A percentile compares a stretch with the other conserved stretches of the same genome.
phyloP scores from a whole-genome alignment of 2,113 vertebrate species.

The Hylia prasina region DNA sequence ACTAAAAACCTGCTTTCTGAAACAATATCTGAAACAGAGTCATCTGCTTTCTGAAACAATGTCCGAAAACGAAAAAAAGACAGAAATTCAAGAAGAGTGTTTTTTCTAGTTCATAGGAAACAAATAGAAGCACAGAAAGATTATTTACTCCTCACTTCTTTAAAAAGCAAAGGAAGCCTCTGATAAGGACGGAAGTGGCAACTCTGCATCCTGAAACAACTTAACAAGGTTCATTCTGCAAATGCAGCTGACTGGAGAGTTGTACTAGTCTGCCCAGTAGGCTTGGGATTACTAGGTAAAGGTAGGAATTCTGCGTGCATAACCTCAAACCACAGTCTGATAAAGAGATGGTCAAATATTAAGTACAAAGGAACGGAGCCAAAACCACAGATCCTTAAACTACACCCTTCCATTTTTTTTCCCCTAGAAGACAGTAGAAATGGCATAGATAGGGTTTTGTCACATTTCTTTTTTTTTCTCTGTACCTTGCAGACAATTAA shows the following conservation, averaged over 20 bases:
- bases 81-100: neutral
- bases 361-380: neutral
- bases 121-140: neutral
- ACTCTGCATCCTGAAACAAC: rapidly evolving
- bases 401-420: neutral
- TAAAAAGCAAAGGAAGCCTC: neutral
- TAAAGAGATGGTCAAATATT: neutral
- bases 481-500: neutral
- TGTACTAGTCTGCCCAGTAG: neutral
- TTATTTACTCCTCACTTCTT: neutral
- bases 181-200: neutral
- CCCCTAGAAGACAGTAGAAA: neutral
- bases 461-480: neutral
- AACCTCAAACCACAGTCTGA: neutral
- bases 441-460: rapidly evolving
- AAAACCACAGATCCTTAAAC: neutral
- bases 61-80: neutral
- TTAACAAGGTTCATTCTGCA: neutral
- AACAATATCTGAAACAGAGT: neutral
- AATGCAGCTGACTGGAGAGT: neutral
- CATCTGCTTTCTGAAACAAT: neutral
- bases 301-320: neutral
- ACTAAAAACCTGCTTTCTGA: neutral
- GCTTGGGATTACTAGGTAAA: neutral
- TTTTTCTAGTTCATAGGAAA: neutral